Evolutionary conservation across 2,113 vertebrate species (phyloP), one percentile per base, ranked within the genome.

Genomic region (Chrysochloris asiatica): DNA sequence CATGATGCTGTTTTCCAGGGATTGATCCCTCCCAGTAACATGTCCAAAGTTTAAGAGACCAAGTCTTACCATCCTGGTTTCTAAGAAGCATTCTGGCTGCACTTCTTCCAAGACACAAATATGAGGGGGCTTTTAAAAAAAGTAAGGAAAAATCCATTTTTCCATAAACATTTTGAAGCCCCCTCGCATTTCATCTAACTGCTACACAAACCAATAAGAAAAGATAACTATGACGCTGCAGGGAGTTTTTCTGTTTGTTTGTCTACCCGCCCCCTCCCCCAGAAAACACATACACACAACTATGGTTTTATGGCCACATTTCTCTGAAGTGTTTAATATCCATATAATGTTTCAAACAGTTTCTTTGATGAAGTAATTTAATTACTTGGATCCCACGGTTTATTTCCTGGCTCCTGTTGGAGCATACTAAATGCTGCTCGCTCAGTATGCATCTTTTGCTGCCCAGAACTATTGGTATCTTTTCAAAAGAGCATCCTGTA

Each of bases 301-400:
- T 61, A 75, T 38, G 54, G 61, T 3, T 73, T 88, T 82, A 48
- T 50, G 47, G 17, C 11, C 26, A n/a, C 22, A 41, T 69, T 86
- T 95, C 90, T 73, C 79, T 76, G 16, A 41, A 93, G 33, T 65
- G 12, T 78, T 86, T 88, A 43, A 61, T 65, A 36, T 38, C 80
- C 36, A 63, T n/a, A 75, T 11, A 56, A 50, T 75, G 24, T 76
- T 83, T 71, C 56, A 83, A 90, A 76, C 67, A 78, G 43, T 86
- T 78, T 6, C 69, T 88, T 78, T 69, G 73, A 77, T 52, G 47
- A 88, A 79, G 50, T 88, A 47, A 81, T 47, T 93, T 59, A 92
- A 78, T 78, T 54, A 88, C 8, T 33, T 86, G 65, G 24, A 80
- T 45, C 28, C 38, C 38, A 83, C 4, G 24, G 50, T 86, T 93